These are phyloP conservation scores for Phocides pigmalion DNA, from an alignment of 1,140 invertebrate species.

Conservation along the genomic window DNA sequence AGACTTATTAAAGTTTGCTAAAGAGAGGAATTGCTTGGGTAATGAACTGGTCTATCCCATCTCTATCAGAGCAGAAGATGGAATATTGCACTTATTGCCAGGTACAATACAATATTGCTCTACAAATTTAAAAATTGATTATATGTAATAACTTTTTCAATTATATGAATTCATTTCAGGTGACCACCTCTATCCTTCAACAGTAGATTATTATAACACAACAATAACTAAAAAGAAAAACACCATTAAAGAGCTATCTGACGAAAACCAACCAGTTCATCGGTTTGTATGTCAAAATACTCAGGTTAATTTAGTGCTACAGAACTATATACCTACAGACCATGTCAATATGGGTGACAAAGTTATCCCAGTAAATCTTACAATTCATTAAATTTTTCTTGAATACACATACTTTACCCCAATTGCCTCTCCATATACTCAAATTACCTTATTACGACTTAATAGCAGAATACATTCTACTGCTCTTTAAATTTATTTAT, in stretches of 20 bases:
- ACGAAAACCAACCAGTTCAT: conserved; percentile 52
- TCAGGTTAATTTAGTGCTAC: conserved; percentile 43
- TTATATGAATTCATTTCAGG: conserved; percentile 50
- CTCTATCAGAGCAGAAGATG: conserved; percentile 58
- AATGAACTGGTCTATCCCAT: conserved; percentile 59
- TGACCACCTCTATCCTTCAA: conserved; percentile 68
- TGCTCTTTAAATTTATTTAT: background rate
- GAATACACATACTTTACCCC: background rate
- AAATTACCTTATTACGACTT: conserved; percentile 55
- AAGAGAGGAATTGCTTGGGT: conserved; percentile 52
- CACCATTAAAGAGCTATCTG: conserved; percentile 51
- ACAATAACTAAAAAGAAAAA: conserved; percentile 50
- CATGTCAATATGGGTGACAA: conserved; percentile 71
- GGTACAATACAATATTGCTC: conserved; percentile 45
- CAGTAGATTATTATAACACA: conserved; percentile 61
- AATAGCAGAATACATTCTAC: conserved; percentile 47
- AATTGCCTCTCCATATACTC: conserved; percentile 29
- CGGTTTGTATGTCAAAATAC: conserved; percentile 48
- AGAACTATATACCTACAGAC: conserved; percentile 62
- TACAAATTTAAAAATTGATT: background rate
- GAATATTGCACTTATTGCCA: conserved; percentile 56
- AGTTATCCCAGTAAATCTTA: conserved; percentile 40
- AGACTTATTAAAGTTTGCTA: conserved; percentile 58
- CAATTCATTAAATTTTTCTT: conserved; percentile 36
- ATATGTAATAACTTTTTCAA: background rate